Conservation (phyloP, 2,797 vertebrate genomes). For the Pipistrellus nathusii region DNA sequence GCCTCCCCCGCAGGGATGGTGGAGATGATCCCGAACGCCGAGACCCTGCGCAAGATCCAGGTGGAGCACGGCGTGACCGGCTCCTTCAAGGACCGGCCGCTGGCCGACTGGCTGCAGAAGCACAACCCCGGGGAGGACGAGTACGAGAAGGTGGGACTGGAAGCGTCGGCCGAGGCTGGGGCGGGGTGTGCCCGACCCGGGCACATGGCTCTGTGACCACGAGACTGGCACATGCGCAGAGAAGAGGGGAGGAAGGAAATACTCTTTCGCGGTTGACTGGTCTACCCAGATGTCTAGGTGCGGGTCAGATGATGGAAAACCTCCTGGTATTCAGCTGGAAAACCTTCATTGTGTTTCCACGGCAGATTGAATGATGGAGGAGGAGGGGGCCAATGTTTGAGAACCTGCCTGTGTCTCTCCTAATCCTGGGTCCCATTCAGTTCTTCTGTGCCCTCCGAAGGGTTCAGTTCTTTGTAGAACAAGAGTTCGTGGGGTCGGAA, state of each 20-base stretch:
- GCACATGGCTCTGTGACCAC: accelerated
- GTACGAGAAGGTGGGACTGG: slow-evolving; percentile 94
- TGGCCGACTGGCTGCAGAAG: slow-evolving; percentile 98
- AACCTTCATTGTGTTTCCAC: background rate
- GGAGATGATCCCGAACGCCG: slow-evolving; percentile 97
- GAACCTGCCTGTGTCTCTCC: background rate
- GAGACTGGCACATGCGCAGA: accelerated
- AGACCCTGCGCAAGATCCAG: slow-evolving; percentile 98
- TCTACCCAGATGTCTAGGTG: background rate
- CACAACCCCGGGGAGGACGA: slow-evolving; percentile 96
- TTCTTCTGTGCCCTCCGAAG: background rate
- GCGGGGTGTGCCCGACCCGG: accelerated
- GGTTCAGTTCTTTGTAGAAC: background rate
- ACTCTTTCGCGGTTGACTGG: background rate
- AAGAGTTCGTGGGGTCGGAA: background rate
- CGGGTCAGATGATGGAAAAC: background rate
- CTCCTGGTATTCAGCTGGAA: background rate
- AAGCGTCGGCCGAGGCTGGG: background rate
- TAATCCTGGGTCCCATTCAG: background rate
- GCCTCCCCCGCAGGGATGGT: slow-evolving; percentile 92
- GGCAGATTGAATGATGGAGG: background rate
- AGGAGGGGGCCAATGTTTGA: background rate
- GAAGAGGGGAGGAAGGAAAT: background rate
- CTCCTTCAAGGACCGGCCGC: slow-evolving; percentile 96
- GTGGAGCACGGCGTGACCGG: slow-evolving; percentile 97